Conservation (phyloP, 2,113 vertebrate genomes). For the Cyprinodon variegatus region DNA sequence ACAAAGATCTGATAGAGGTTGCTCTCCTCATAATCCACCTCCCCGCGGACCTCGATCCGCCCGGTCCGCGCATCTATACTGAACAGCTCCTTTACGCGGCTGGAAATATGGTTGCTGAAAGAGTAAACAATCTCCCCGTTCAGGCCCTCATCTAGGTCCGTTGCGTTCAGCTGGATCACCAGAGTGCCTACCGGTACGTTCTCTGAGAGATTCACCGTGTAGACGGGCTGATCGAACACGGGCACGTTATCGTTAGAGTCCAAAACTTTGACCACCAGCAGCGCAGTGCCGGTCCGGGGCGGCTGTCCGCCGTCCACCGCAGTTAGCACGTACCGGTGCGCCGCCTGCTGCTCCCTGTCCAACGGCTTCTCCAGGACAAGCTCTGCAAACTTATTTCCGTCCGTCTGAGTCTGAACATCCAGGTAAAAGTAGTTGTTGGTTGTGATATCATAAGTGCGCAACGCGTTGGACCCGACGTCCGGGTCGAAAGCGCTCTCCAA, state of each 20-base stretch:
- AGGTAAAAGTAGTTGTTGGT: constrained; percentile 94
- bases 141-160: constrained; percentile 91
- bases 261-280: constrained; percentile 92
- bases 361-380: constrained; percentile 92
- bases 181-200: constrained; percentile 92
- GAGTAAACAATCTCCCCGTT: constrained; percentile 96
- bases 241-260: constrained; percentile 98
- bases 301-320: constrained; percentile 94
- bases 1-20: constrained; percentile 92
- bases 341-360: constrained; percentile 95
- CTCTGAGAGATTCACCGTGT: constrained; percentile 90
- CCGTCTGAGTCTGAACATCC: constrained; percentile 95
- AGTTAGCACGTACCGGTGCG: constrained; percentile 96
- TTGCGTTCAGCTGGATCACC: constrained; percentile 95
- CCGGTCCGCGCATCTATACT: constrained; percentile 89
- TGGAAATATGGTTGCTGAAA: constrained; percentile 94
- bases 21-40: constrained; percentile 96
- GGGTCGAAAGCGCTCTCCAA: constrained; percentile 97
- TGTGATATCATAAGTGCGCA: constrained; percentile 95
- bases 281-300: constrained; percentile 92
- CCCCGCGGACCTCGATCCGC: constrained; percentile 90
- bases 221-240: constrained; percentile 93
- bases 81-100: constrained; percentile 91
- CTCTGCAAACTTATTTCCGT: constrained; percentile 95
- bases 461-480: constrained; percentile 96